Evolutionary conservation across 2,113 vertebrate genomes (phyloP).

Genomic region (Pteropus alecto): DNA sequence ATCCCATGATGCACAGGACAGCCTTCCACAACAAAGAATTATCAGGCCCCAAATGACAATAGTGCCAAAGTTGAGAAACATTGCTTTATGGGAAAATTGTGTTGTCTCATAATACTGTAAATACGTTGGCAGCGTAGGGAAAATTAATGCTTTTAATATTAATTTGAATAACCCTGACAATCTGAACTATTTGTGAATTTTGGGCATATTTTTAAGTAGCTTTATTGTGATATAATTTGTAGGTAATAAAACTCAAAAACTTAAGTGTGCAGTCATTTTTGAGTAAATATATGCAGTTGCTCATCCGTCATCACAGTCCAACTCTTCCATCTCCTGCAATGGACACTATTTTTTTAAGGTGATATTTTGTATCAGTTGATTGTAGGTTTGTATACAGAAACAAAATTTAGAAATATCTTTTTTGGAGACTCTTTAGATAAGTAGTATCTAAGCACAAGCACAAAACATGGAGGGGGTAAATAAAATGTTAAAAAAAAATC

Average conservation of each 20-base stretch:
- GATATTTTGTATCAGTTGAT: neutral
- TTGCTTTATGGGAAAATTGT: neutral
- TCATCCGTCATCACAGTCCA: neutral
- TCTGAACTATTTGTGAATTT: conserved; percentile 8
- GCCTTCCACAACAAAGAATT: neutral
- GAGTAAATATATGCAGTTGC: neutral
- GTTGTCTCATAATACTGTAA: neutral
- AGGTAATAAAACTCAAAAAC: neutral
- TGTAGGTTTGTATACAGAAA: conserved; percentile 8
- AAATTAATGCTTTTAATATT: neutral
- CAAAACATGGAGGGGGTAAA: neutral
- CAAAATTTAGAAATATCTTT: neutral
- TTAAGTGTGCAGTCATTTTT: neutral
- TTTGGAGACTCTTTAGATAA: neutral
- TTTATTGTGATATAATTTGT: neutral
- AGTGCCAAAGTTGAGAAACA: neutral
- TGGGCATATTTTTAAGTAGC: neutral
- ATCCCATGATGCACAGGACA: neutral
- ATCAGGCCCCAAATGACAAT: neutral
- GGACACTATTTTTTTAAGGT: neutral
- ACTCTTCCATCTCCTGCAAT: neutral
- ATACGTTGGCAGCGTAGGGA: neutral
- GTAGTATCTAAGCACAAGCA: neutral
- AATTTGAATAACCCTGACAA: neutral
- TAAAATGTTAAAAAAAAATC: neutral